Evolutionary conservation across 2,797 vertebrate species (phyloP).

Genomic region (Arnoldichthys spilopterus): DNA sequence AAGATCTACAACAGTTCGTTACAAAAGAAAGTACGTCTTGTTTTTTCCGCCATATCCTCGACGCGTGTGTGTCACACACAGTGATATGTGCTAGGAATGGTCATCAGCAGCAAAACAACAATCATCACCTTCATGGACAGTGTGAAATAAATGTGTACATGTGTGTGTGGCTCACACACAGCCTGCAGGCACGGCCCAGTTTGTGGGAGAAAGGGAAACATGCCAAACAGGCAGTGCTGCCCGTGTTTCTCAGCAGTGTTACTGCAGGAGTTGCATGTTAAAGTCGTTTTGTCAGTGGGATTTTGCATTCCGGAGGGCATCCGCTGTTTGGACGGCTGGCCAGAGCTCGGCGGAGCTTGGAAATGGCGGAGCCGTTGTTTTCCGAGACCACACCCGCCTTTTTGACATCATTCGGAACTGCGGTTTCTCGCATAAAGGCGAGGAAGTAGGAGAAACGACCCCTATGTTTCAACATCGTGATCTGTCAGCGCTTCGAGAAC

Average conservation of each 20-base stretch:
- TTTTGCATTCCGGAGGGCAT: constrained; percentile 33
- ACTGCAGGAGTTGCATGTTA: not conserved
- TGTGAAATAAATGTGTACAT: constrained; percentile 44
- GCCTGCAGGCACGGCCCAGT: constrained; percentile 28
- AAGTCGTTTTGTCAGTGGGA: constrained; percentile 21
- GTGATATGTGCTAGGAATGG: constrained; percentile 56
- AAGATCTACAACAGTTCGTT: constrained; percentile 73
- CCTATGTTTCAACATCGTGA: constrained; percentile 12
- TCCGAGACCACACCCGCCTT: constrained; percentile 32
- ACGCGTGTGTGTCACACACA: constrained; percentile 59
- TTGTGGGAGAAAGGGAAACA: constrained; percentile 33
- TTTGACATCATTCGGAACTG: constrained; percentile 38
- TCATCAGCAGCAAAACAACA: constrained; percentile 61
- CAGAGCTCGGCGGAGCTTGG: constrained; percentile 20
- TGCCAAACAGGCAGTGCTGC: constrained; percentile 18
- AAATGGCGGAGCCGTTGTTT: constrained; percentile 33
- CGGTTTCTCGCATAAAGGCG: constrained; percentile 49
- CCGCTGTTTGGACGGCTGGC: constrained; percentile 23
- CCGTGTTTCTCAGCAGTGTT: not conserved
- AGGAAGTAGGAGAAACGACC: constrained; percentile 32
- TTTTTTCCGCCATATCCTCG: constrained; percentile 58
- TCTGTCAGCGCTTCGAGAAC: constrained; percentile 2
- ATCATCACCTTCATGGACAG: constrained; percentile 23
- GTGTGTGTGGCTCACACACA: constrained; percentile 10
- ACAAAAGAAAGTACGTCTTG: constrained; percentile 71